Evolutionary conservation across 2,888 invertebrate genomes (phyloP).

Genomic region (Eupithecia abbreviata): DNA sequence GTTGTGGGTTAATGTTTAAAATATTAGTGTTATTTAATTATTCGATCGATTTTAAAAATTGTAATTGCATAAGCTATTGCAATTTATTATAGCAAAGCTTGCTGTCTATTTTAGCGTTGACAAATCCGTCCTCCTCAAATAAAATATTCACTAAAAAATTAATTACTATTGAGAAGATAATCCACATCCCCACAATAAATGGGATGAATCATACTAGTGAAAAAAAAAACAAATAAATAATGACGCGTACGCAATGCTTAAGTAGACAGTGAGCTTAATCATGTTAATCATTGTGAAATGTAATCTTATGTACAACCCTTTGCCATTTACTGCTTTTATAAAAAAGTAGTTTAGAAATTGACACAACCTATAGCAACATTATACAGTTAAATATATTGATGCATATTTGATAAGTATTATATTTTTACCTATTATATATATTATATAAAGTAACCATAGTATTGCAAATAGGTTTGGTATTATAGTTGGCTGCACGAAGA

Average conservation of each 20-base stretch:
- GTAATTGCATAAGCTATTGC: constrained; percentile 61
- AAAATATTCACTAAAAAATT: background rate
- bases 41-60: constrained; percentile 47
- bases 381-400: constrained; percentile 37
- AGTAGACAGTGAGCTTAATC: constrained; percentile 14
- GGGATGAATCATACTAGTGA: too few species aligned
- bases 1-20: constrained; percentile 34
- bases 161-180: background rate
- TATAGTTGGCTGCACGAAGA: background rate
- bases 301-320: constrained; percentile 57
- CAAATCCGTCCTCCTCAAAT: background rate
- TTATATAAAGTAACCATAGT: background rate
- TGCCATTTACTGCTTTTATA: constrained; percentile 67
- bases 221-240: background rate
- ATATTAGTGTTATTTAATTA: constrained; percentile 49
- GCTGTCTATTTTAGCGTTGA: constrained; percentile 5
- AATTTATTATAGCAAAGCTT: constrained; percentile 33
- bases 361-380: constrained; percentile 17
- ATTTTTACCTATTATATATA: constrained; percentile 20
- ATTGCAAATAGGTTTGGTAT: background rate
- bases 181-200: background rate
- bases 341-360: constrained; percentile 44
- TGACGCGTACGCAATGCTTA: constrained; percentile 12
- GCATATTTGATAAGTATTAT: constrained; percentile 39
- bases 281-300: constrained; percentile 46